Evolutionary conservation across 2,888 invertebrate genomes (phyloP).

Genomic region (Mesorhabditis spiculigera): DNA sequence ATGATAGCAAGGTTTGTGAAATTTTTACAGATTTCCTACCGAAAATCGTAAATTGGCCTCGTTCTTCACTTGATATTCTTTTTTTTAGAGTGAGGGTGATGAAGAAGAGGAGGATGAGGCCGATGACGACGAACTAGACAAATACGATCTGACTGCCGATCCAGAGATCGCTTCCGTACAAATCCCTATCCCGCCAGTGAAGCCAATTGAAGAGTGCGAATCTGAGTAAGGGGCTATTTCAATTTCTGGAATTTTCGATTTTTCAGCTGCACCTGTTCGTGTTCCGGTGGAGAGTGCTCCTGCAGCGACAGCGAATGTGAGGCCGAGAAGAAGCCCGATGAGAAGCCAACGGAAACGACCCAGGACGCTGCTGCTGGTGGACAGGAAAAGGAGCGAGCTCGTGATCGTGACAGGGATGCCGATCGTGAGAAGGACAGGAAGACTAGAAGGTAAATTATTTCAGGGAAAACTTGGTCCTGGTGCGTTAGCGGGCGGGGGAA

Average conservation of each 20-base stretch:
- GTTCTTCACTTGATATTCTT: too few species aligned
- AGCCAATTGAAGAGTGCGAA: background rate
- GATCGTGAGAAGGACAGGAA: constrained; percentile 14
- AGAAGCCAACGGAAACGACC: constrained; percentile 18
- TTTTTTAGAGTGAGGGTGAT: background rate
- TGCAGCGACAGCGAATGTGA: constrained; percentile 48
- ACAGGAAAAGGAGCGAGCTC: background rate
- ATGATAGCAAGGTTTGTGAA: constrained; percentile 8
- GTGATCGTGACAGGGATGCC: constrained; percentile 5
- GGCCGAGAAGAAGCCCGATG: constrained; percentile 18
- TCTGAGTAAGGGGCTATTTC: background rate
- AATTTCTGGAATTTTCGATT: background rate
- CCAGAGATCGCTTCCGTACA: constrained; percentile 34
- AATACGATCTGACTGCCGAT: constrained; percentile 42
- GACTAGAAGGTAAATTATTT: constrained; percentile 7
- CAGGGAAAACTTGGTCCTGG: too few species aligned
- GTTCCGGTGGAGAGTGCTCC: constrained; percentile 55
- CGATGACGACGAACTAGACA: constrained; percentile 9
- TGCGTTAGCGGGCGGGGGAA: too few species aligned
- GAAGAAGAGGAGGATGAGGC: constrained; percentile 10
- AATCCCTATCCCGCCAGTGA: background rate
- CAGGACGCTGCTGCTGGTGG: constrained; percentile 9
- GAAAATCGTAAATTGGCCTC: too few species aligned
- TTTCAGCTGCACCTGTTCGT: constrained; percentile 55
- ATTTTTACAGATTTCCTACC: too few species aligned